These are phyloP conservation scores for Orientallactaga bullata DNA, from an alignment of 2,113 vertebrate genomes.

Conservation along the genomic window DNA sequence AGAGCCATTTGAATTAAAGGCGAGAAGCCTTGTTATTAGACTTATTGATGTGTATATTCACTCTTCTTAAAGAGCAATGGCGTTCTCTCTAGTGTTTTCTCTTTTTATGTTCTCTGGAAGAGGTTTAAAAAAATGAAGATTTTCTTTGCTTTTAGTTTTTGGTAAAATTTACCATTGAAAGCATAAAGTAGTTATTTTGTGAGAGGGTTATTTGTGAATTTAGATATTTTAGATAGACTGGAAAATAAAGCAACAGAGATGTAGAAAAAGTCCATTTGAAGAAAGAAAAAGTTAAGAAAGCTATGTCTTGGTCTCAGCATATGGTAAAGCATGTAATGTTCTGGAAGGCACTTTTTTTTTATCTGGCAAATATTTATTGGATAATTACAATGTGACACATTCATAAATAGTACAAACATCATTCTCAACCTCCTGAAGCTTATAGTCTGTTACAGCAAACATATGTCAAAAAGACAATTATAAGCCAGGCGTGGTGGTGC, in stretches of 20 bases:
- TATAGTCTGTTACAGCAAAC: constrained; percentile 9
- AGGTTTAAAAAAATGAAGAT: constrained; percentile 44
- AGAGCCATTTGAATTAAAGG: no score
- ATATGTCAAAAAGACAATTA: constrained; percentile 7
- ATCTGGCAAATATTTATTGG: constrained; percentile 41
- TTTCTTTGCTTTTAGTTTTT: constrained; percentile 6
- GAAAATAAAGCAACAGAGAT: neutral
- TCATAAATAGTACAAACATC: constrained; percentile 20
- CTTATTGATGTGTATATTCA: no score
- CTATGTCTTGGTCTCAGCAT: neutral
- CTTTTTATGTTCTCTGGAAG: neutral
- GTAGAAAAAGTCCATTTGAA: constrained; percentile 20
- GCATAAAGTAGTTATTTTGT: constrained; percentile 25
- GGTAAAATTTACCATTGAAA: neutral
- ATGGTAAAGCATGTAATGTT: neutral
- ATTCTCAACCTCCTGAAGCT: neutral
- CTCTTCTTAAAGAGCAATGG: no score
- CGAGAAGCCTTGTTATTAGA: no score
- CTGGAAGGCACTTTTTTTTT: neutral
- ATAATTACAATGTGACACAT: neutral
- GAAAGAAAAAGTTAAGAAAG: neutral
- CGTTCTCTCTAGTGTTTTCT: neutral
- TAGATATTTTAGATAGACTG: neutral
- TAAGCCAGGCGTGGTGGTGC: no score
- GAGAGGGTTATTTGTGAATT: constrained; percentile 14